Evolutionary conservation across 2,797 vertebrate genomes (phyloP).

Genomic region (Aselliscus stoliczkanus): DNA sequence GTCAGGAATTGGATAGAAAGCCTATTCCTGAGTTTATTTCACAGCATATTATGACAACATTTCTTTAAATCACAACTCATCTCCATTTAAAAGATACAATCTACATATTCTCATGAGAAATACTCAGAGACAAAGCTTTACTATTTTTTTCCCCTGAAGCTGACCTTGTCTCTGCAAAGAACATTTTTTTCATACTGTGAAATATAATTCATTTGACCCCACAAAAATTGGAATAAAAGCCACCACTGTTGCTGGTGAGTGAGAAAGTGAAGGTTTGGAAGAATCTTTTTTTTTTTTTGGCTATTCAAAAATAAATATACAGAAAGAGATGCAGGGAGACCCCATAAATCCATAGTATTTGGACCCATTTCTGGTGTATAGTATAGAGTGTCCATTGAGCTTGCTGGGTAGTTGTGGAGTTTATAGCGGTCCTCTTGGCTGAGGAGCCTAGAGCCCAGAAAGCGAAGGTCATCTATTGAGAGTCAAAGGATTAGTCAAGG

Average conservation of each 20-base stretch:
- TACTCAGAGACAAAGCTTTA: slow-evolving; percentile 40
- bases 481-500: neutral
- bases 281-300: neutral
- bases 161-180: neutral
- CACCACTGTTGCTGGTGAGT: neutral
- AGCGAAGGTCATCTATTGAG: neutral
- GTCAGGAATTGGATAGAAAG: slow-evolving; percentile 23
- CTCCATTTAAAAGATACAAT: slow-evolving; percentile 49
- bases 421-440: neutral
- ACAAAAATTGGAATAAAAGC: slow-evolving; percentile 33
- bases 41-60: slow-evolving; percentile 33
- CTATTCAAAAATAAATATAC: slow-evolving; percentile 3
- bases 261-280: slow-evolving; percentile 27
- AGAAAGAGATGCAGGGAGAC: neutral
- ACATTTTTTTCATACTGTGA: neutral
- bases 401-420: neutral
- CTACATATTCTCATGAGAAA: slow-evolving; percentile 35
- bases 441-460: neutral
- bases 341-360: neutral
- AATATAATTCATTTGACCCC: slow-evolving; percentile 25
- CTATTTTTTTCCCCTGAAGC: neutral
- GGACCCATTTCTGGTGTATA: neutral
- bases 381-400: rapidly evolving
- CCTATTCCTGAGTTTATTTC: slow-evolving; percentile 64
- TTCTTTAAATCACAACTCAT: slow-evolving; percentile 54